Base-by-base conservation (phyloP, 2,888 invertebrate genomes). In the Epinotia ramella region DNA sequence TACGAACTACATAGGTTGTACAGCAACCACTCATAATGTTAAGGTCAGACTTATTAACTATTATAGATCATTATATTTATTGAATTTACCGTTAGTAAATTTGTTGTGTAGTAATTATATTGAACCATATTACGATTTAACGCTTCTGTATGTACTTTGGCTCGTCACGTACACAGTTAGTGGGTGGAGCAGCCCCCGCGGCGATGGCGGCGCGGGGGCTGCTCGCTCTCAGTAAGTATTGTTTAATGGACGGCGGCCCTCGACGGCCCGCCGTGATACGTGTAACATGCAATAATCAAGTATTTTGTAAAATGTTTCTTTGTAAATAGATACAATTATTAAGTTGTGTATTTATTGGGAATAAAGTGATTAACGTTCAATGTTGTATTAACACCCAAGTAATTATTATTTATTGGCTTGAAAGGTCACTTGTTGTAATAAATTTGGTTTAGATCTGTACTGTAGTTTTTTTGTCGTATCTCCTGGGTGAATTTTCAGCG, bases 391-490 rank as follows among this genome's bases (percentile, higher is more conserved):
- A 79, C 79, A 79, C 79, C 78, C 81, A 82, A 80, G 81, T 81
- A 81, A 84, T 84, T 86, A 88, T 89, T 88, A 88, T 88, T 88
- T 87, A 84, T 84, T 87, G 84, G 85, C 86, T 88, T 83, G 82
- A 83, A 79, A 80, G 80, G 84, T 81, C 81, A 82, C 82, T 83
- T 82, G 80, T 83, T 81, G 82, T 83, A 91, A 89, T 91, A 92
- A 90, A 92, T 79, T 81, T 87, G 86, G 86, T 86, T 88, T 89
- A 89, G 90, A 92, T 91, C 90, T 91, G 89, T 84, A 81, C 84
- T 83, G 84, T 89, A 84, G 88, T 91, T 89, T 88, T 81, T 79
- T 77, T 81, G 49, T 62, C 18, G 46, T 46, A 12, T 40, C 20
- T n/a, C 20, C 44, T n/a, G 49, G 40, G n/a, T 6, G 20, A n/a